Base-by-base conservation (phyloP, 2,113 vertebrate species). In the Acinonyx jubatus region DNA sequence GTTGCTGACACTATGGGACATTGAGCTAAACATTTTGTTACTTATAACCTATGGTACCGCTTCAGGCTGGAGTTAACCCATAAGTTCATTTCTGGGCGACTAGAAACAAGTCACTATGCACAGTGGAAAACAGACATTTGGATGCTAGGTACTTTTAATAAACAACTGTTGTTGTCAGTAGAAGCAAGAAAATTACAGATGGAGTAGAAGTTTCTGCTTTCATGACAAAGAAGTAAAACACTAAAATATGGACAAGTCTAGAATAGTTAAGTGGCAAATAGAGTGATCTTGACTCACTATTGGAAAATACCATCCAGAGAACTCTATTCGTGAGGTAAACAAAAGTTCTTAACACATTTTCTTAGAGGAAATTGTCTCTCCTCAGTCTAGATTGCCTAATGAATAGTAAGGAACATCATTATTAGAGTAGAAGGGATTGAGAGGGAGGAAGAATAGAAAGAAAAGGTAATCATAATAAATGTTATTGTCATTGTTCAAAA, bases 131-230 rank as follows among this genome's bases (percentile, higher is more conserved):
- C 15, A 27, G 38, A 81, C 45, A 79, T 66, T 41, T 45, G 38
- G 36, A 7, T 29, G 57, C 88, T 45, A 25, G 10, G 27, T 61
- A 29, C 1, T 71, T 90, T 71, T 18, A 61, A 61, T 55, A 55
- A 55, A 9, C 7, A 65, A 50, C 79, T 25, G 23, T 82, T 83
- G 5, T 33, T 76, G 18, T 41, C 45, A 93, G 41, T 71, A 15
- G 27, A 81, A 94, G 57, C 86, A 97, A 89, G 41, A 95, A 86
- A 84, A 74, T 36, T 85, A 57, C 7, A 52, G 82, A 45, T 57
- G 41, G 23, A 45, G 4, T 41, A 91, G 48, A 87, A 36, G 19
- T 65, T 66, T 84, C 52, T 89, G 23, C 55, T 91, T 57, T 86
- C 29, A 50, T 63, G 50, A 55, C 45, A 33, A 69, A 76, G 25